Conservation (phyloP, 2,888 invertebrate species). For the Helobdella robusta region DNA sequence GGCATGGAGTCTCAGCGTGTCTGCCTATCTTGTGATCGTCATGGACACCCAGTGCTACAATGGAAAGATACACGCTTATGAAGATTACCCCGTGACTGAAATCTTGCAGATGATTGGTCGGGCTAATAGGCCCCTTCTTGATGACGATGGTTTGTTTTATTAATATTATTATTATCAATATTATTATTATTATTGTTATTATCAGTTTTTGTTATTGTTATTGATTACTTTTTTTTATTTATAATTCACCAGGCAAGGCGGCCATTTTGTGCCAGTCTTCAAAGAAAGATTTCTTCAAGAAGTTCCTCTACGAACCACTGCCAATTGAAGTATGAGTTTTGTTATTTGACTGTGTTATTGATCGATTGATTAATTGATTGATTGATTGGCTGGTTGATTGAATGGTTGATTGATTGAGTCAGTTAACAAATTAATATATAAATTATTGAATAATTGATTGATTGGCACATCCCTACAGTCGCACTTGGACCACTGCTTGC, state of each 20-base stretch:
- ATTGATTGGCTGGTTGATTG: no score
- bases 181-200: not conserved
- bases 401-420: no score
- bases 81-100: slow-evolving; percentile 94
- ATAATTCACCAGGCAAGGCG: slow-evolving; percentile 61
- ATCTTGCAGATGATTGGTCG: slow-evolving; percentile 95
- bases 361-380: no score
- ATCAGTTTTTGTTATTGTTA: not conserved
- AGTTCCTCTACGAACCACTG: slow-evolving; percentile 88
- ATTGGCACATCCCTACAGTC: no score
- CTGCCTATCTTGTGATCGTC: slow-evolving; percentile 84
- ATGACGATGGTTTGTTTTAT: slow-evolving; percentile 66
- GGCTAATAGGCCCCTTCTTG: slow-evolving; percentile 82
- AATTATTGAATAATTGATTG: no score
- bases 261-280: slow-evolving; percentile 92
- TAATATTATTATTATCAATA: no score
- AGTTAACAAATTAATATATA: no score
- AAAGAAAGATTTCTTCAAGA: slow-evolving; percentile 96
- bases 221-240: not conserved
- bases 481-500: slow-evolving; percentile 89
- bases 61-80: slow-evolving; percentile 68
- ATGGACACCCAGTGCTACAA: slow-evolving; percentile 91
- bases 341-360: not conserved
- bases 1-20: slow-evolving; percentile 79
- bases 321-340: slow-evolving; percentile 75